Evolutionary conservation across 2,113 vertebrate species (phyloP).

Genomic region (Nycticryphes semicollaris): DNA sequence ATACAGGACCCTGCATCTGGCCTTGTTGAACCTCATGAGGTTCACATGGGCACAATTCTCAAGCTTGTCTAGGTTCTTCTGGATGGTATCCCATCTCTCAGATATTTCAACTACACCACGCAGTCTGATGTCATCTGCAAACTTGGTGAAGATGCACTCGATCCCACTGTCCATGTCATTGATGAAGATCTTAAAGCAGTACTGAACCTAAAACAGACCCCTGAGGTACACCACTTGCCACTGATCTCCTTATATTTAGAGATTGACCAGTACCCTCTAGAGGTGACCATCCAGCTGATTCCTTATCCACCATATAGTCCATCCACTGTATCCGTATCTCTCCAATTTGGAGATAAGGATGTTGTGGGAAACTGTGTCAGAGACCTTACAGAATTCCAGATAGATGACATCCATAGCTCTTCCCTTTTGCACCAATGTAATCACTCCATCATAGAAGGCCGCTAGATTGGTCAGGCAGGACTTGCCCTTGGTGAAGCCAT

Average conservation of each 20-base stretch:
- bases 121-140: background rate
- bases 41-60: background rate
- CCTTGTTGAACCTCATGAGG: background rate
- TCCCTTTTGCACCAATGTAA: background rate
- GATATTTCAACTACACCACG: background rate
- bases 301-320: background rate
- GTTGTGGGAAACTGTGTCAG: accelerated
- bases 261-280: background rate
- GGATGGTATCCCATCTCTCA: background rate
- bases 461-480: background rate
- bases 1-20: background rate
- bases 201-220: background rate
- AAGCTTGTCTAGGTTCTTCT: background rate
- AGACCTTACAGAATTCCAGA: background rate
- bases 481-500: accelerated
- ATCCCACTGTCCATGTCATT: background rate
- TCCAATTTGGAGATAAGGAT: background rate
- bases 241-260: background rate
- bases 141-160: background rate
- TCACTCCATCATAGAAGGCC: background rate
- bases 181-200: background rate
- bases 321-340: background rate
- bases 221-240: accelerated
- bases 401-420: background rate
- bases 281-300: background rate